Evolutionary conservation across 1,140 invertebrate genomes (phyloP).

Genomic region (Macrobrachium nipponense): DNA sequence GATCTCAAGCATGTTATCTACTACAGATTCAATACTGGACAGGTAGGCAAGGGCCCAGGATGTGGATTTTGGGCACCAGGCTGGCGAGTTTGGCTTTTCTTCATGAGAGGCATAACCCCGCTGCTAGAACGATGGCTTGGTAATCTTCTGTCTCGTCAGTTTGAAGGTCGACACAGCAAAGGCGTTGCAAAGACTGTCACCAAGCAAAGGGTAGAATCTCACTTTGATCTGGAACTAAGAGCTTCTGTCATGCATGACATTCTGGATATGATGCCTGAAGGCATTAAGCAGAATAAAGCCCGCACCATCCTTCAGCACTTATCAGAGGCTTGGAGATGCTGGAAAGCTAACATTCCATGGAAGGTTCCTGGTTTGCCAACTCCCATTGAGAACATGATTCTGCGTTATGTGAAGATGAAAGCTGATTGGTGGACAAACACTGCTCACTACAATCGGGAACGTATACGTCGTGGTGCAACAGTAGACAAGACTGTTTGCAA

Average conservation of each 20-base stretch:
- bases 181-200: slow-evolving; percentile 99
- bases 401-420: slow-evolving; percentile 99
- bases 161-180: slow-evolving; percentile 98
- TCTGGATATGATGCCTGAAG: slow-evolving; percentile 99
- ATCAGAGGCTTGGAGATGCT: slow-evolving; percentile 99
- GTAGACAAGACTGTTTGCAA: slow-evolving; percentile 99
- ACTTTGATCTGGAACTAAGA: slow-evolving; percentile 98
- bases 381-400: slow-evolving; percentile 99
- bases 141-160: slow-evolving; percentile 96
- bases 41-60: slow-evolving; percentile 98
- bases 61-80: slow-evolving; percentile 99
- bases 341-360: slow-evolving; percentile 99
- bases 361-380: slow-evolving; percentile 99
- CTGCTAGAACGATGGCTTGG: slow-evolving; percentile 97
- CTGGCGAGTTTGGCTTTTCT: slow-evolving; percentile 99
- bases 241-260: slow-evolving; percentile 99
- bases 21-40: slow-evolving; percentile 99
- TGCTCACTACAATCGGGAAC: slow-evolving; percentile 98
- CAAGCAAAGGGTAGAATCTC: slow-evolving; percentile 98
- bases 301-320: slow-evolving; percentile 98
- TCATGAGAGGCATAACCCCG: slow-evolving; percentile 98
- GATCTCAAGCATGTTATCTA: slow-evolving; percentile 99
- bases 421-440: slow-evolving; percentile 99
- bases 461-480: slow-evolving; percentile 91
- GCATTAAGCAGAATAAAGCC: slow-evolving; percentile 99